phyloP scores from a whole-genome alignment of 1,140 invertebrate species.

The Philopotamus ludificatus region DNA sequence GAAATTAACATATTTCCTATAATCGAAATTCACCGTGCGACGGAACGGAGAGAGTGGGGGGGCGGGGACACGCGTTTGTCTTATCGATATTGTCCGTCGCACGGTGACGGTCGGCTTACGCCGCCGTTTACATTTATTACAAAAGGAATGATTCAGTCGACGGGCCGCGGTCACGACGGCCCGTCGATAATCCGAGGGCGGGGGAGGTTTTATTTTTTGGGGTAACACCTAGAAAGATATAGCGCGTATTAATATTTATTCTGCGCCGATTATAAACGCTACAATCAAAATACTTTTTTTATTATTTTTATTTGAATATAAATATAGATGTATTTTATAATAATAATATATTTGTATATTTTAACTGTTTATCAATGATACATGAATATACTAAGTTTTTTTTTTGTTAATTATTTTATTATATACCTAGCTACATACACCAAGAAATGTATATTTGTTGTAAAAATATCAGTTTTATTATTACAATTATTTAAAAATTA shows the following conservation, averaged over 20 bases:
- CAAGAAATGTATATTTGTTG: constrained; percentile 37
- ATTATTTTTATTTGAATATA: constrained; percentile 41
- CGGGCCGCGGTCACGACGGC: not conserved
- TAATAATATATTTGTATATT: constrained; percentile 34
- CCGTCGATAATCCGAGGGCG: not conserved
- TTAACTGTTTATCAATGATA: constrained; percentile 37
- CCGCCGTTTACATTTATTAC: not conserved
- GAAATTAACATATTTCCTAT: too few species aligned
- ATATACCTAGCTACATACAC: constrained; percentile 40
- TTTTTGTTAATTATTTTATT: too few species aligned
- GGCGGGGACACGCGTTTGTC: not conserved
- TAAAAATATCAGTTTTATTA: constrained; percentile 42
- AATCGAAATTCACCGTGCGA: too few species aligned
- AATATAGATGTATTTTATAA: constrained; percentile 42
- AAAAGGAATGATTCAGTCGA: not conserved
- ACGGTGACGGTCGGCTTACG: too few species aligned
- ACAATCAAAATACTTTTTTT: constrained; percentile 41
- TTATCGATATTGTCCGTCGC: not conserved
- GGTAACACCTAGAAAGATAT: constrained; percentile 28
- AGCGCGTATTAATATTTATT: constrained; percentile 30
- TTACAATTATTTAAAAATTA: too few species aligned
- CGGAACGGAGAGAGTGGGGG: too few species aligned
- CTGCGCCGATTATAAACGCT: constrained; percentile 39
- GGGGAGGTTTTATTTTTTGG: constrained; percentile 1
- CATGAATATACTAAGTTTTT: constrained; percentile 33